These are phyloP conservation scores for Sus cebifrons DNA, from an alignment of 2,797 vertebrate genomes.

Conservation along the genomic window DNA sequence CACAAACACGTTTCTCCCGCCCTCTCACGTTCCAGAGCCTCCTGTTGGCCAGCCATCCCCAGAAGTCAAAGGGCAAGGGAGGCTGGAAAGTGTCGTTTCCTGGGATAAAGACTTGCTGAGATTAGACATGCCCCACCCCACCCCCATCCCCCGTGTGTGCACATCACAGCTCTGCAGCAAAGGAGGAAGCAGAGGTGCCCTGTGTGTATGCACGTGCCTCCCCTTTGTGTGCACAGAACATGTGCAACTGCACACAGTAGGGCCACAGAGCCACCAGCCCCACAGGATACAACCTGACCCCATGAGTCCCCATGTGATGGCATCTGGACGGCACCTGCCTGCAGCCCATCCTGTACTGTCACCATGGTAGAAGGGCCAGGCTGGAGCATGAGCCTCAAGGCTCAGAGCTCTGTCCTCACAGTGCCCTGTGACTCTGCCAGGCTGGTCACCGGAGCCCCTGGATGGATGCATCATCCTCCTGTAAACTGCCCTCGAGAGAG, in stretches of 20 bases:
- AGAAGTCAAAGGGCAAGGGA: neutral
- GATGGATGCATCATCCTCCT: neutral
- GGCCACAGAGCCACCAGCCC: neutral
- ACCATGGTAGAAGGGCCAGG: fast-evolving
- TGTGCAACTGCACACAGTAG: neutral
- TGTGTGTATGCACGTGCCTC: neutral
- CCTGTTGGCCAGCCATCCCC: neutral
- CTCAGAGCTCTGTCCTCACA: fast-evolving
- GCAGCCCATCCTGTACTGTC: neutral
- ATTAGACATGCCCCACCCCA: neutral
- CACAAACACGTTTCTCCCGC: neutral
- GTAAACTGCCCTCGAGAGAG: too few relatives aligned
- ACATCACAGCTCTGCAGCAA: neutral
- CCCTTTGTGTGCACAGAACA: neutral
- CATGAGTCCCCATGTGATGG: neutral
- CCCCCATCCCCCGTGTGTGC: neutral
- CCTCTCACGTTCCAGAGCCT: neutral
- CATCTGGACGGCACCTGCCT: neutral
- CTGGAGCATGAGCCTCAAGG: fast-evolving
- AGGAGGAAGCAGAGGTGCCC: neutral
- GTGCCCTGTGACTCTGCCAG: neutral
- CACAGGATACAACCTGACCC: neutral
- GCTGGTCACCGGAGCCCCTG: neutral
- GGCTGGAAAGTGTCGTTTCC: neutral
- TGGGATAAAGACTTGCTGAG: neutral